phyloP scores from a whole-genome alignment of 2,797 vertebrate genomes.

The Peromyscus attwateri region DNA sequence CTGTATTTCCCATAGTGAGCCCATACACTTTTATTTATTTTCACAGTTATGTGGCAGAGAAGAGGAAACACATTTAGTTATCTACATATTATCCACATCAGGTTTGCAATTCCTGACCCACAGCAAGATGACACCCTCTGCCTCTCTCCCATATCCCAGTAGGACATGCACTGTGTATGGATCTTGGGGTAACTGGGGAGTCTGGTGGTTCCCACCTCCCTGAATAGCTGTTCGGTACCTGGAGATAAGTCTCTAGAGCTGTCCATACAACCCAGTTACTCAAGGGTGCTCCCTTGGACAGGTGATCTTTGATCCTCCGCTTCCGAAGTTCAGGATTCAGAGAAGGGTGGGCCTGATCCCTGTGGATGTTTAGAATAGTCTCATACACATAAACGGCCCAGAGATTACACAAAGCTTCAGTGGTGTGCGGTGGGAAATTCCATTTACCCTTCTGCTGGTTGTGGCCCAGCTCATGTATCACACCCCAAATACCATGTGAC shows the following conservation, averaged over 20 bases:
- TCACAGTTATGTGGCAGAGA: background rate
- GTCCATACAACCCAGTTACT: constrained; percentile 87
- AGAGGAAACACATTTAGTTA: background rate
- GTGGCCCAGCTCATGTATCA: constrained; percentile 93
- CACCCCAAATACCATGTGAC: constrained; percentile 88
- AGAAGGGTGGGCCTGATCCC: constrained; percentile 82
- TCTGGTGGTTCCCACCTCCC: background rate
- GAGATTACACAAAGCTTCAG: constrained; percentile 93
- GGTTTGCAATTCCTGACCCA: background rate
- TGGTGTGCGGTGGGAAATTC: constrained; percentile 91
- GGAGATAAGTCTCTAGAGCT: constrained; percentile 93
- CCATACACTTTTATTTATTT: background rate
- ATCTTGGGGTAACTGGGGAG: background rate
- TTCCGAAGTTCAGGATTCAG: constrained; percentile 71
- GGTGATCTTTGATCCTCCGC: constrained; percentile 71
- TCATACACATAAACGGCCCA: constrained; percentile 94
- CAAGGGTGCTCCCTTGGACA: constrained; percentile 82
- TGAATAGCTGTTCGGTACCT: constrained; percentile 86
- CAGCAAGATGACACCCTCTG: background rate
- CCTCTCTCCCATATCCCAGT: background rate
- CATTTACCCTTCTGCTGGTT: constrained; percentile 91
- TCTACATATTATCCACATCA: background rate
- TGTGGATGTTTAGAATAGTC: constrained; percentile 88
- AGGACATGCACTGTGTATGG: too few species aligned
- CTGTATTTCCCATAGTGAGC: background rate